phyloP scores from a whole-genome alignment of 2,113 vertebrate genomes.

The Arvicanthis niloticus region DNA sequence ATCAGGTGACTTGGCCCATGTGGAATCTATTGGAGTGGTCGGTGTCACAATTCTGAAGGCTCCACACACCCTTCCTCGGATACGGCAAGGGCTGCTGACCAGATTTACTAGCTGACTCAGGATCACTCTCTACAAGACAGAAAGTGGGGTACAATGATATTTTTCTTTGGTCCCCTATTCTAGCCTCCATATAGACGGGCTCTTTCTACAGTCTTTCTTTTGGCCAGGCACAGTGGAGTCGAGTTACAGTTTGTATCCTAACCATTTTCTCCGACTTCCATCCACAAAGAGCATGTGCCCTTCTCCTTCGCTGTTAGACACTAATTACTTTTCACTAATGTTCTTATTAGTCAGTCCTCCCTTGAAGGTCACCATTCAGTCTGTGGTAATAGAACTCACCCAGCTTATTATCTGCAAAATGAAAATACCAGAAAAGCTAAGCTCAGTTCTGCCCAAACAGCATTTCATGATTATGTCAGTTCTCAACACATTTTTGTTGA shows the following conservation, averaged over 20 bases:
- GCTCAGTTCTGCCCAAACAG: not conserved
- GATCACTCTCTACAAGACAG: not conserved
- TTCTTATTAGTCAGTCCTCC: constrained; percentile 19
- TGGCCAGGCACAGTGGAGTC: not conserved
- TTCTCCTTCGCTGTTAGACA: constrained; percentile 6
- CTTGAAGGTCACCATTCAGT: constrained; percentile 33
- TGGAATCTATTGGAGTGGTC: not conserved
- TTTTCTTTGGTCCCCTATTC: not conserved
- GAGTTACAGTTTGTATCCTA: not conserved
- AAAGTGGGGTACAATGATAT: not conserved
- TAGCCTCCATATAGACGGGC: not conserved
- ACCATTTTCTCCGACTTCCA: not conserved
- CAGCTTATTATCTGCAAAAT: constrained; percentile 40
- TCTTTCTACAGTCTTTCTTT: not conserved
- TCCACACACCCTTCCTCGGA: not conserved
- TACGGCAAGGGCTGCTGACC: not conserved
- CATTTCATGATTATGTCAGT: not conserved
- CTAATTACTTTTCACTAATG: constrained; percentile 21
- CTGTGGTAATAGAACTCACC: constrained; percentile 4
- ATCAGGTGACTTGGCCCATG: not conserved
- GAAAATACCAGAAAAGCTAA: constrained; percentile 44
- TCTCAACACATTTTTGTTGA: not conserved
- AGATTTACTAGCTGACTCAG: not conserved
- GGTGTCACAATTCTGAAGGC: not conserved
- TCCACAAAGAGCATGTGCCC: not conserved